A percentile compares a stretch with the other conserved stretches of the same genome.
Evolutionary conservation across 2,797 vertebrate species (phyloP).

Genomic region (Sebastes hopkinsi): DNA sequence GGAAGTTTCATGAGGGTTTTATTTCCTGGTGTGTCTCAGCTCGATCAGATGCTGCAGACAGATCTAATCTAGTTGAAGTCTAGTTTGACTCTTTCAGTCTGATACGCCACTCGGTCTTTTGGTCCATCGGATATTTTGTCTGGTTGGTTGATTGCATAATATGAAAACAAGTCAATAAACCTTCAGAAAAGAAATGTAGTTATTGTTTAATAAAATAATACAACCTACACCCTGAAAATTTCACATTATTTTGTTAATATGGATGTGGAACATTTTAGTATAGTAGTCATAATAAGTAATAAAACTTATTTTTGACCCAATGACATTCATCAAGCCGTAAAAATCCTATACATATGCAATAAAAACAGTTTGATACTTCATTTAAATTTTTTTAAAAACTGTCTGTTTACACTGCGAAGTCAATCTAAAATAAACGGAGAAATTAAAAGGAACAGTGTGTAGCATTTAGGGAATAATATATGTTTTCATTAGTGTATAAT

Average conservation of each 20-base stretch:
- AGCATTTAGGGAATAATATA: too few relatives aligned
- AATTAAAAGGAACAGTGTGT: too few relatives aligned
- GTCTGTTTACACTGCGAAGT: too few relatives aligned
- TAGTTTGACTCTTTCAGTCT: background rate
- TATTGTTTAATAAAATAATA: background rate
- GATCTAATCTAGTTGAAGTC: too few relatives aligned
- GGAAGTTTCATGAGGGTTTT: background rate
- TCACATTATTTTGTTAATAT: background rate
- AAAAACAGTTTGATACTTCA: conserved; percentile 8
- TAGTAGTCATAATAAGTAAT: background rate
- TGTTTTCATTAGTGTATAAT: too few relatives aligned
- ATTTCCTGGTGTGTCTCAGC: background rate
- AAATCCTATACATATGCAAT: background rate
- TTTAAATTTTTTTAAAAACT: background rate
- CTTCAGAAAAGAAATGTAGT: background rate
- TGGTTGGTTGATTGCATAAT: background rate
- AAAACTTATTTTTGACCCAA: background rate
- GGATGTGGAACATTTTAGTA: background rate
- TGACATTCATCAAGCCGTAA: background rate
- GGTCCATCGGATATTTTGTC: background rate
- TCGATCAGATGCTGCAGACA: background rate
- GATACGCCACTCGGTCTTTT: background rate
- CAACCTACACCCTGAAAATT: background rate
- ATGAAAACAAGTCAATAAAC: background rate
- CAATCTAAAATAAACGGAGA: too few relatives aligned